Evolutionary conservation across 2,113 vertebrate genomes (phyloP).

Genomic region (Anser brachyrhynchus): DNA sequence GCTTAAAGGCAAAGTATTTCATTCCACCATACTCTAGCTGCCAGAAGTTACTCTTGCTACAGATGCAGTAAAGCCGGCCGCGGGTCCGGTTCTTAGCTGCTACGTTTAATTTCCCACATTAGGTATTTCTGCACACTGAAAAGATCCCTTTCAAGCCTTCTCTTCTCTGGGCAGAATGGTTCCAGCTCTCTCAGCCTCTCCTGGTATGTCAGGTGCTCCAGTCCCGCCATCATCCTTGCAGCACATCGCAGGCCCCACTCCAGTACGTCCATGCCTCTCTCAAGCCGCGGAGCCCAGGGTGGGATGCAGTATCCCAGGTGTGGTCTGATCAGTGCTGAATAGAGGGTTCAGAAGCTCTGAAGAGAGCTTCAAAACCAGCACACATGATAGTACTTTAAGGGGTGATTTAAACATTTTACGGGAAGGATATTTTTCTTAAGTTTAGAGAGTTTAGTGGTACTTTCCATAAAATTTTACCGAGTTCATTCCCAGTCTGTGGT

Average conservation of each 20-base stretch:
- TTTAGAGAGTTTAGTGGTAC: not conserved
- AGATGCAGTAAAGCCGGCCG: not conserved
- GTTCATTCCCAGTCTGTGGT: not conserved
- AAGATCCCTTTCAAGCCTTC: not conserved
- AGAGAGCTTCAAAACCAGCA: not conserved
- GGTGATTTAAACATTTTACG: not conserved
- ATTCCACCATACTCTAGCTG: not conserved
- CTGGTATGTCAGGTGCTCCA: not conserved
- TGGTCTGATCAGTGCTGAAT: not conserved
- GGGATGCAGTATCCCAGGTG: too few species aligned
- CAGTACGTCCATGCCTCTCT: fast-evolving
- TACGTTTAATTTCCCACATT: not conserved
- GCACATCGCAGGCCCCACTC: not conserved
- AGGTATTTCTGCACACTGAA: not conserved
- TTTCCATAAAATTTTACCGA: not conserved
- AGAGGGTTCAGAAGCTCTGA: not conserved
- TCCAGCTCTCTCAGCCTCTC: not conserved
- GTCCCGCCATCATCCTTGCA: not conserved
- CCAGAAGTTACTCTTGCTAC: not conserved
- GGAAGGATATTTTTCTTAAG: not conserved
- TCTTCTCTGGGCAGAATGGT: not conserved
- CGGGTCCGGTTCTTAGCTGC: not conserved
- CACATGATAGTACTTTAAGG: fast-evolving
- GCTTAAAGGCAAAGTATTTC: not conserved
- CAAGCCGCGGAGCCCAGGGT: not conserved